Percentiles rank a stretch among this genome's conserved stretches.
These are phyloP conservation scores for Teleopsis dalmanni DNA, from an alignment of 1,140 invertebrate species.

Conservation along the genomic window DNA sequence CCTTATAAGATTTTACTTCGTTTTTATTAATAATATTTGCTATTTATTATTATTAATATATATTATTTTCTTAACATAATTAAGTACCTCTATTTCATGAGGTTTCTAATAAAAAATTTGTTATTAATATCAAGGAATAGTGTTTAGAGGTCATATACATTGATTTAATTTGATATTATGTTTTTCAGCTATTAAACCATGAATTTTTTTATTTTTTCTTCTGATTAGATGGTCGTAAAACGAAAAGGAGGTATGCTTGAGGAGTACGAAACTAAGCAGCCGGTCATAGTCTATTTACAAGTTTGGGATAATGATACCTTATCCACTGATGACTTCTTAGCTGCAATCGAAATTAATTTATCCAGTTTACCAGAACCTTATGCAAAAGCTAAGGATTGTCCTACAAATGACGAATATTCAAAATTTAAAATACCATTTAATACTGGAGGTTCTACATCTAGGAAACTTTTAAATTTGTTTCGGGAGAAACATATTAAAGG, in stretches of 20 bases:
- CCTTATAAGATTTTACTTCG: no score
- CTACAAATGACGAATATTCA: not conserved
- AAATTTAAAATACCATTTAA: constrained; percentile 31
- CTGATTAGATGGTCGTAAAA: constrained; percentile 32
- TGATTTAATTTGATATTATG: no score
- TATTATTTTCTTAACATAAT: no score
- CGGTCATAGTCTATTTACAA: constrained; percentile 47
- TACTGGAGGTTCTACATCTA: no score
- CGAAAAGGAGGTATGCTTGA: constrained; percentile 23
- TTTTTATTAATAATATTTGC: no score
- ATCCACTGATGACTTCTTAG: constrained; percentile 69
- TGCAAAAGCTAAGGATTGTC: constrained; percentile 45
- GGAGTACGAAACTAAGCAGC: constrained; percentile 40
- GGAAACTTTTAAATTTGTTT: constrained; percentile 77
- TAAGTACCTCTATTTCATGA: no score
- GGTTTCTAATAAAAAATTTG: no score
- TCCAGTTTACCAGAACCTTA: constrained; percentile 54
- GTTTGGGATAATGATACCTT: constrained; percentile 67
- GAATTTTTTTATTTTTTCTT: no score
- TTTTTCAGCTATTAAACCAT: no score
- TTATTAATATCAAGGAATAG: no score
- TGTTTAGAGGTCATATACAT: no score
- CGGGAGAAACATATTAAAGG: constrained; percentile 61
- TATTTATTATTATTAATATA: no score
- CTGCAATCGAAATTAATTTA: constrained; percentile 53